Conservation (phyloP, 2,888 invertebrate species). For the Tinea semifulvella region DNA sequence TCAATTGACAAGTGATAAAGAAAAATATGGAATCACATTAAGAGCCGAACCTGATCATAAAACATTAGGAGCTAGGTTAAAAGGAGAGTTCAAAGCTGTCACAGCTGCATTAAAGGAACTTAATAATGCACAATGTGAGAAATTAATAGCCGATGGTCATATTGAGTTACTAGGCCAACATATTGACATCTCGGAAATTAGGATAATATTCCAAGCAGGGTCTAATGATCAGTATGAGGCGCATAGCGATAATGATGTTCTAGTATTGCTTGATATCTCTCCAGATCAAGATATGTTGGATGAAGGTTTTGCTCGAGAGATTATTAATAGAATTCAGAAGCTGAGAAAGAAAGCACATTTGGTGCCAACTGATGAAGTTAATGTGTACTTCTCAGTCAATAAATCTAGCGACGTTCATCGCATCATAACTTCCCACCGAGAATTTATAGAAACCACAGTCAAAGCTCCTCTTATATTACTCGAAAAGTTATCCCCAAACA, state of each 20-base stretch:
- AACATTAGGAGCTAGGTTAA: conserved; percentile 85
- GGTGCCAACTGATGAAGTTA: conserved; percentile 90
- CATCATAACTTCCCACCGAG: conserved; percentile 74
- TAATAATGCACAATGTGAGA: conserved; percentile 80
- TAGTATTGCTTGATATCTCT: conserved; percentile 89
- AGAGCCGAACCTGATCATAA: conserved; percentile 96
- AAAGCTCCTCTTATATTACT: conserved; percentile 77
- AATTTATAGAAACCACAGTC: conserved; percentile 83
- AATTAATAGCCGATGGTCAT: conserved; percentile 74
- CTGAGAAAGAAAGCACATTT: conserved; percentile 93
- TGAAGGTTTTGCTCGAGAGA: conserved; percentile 95
- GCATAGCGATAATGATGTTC: conserved; percentile 87
- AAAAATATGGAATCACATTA: conserved; percentile 89
- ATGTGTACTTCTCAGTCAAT: conserved; percentile 77
- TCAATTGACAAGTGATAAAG: conserved; percentile 87
- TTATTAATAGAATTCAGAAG: conserved; percentile 96
- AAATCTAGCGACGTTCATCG: conserved; percentile 70
- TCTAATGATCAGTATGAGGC: conserved; percentile 83
- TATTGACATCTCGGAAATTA: conserved; percentile 80
- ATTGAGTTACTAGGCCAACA: conserved; percentile 79
- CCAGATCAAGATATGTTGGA: conserved; percentile 91
- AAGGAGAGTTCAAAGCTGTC: conserved; percentile 89
- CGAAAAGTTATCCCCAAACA: conserved; percentile 50
- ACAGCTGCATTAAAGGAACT: conserved; percentile 82
- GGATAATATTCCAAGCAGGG: conserved; percentile 81